These are phyloP conservation scores for Chromobotia macracanthus DNA, from an alignment of 2,797 vertebrate genomes.

Conservation along the genomic window DNA sequence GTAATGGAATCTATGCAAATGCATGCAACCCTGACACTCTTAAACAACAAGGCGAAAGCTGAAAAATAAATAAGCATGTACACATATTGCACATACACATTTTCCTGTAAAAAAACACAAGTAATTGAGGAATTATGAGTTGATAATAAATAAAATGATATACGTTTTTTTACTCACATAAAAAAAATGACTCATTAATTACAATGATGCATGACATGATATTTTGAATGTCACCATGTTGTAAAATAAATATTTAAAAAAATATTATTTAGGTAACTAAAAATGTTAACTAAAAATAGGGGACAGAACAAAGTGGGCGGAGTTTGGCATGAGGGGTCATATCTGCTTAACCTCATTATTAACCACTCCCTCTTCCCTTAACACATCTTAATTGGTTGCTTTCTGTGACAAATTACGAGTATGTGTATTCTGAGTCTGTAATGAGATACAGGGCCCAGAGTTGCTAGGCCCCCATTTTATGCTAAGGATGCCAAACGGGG, in stretches of 20 bases:
- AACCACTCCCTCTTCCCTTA: conserved; percentile 79
- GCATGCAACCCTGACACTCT: conserved; percentile 52
- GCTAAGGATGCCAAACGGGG: conserved; percentile 13
- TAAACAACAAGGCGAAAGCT: conserved; percentile 52
- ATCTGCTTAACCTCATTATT: conserved; percentile 69
- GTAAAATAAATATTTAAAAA: conserved; percentile 42
- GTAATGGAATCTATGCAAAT: conserved; percentile 72
- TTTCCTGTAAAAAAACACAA: conserved; percentile 38
- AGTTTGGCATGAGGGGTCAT: conserved; percentile 66
- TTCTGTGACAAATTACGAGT: conserved; percentile 99
- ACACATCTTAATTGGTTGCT: conserved; percentile 99
- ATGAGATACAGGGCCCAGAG: conserved; percentile 54
- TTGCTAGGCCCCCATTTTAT: conserved; percentile 34
- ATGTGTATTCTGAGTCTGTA: conserved; percentile 83
- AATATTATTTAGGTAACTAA: conserved; percentile 64
- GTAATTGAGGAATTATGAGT: conserved; percentile 64
- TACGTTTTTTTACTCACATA: conserved; percentile 16
- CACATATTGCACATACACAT: conserved; percentile 44
- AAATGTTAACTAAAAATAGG: too few species aligned
- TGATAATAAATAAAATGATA: conserved; percentile 61
- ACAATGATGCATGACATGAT: conserved; percentile 46
- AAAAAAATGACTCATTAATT: conserved; percentile 64
- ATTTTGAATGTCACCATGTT: conserved; percentile 51
- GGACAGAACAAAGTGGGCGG: conserved; percentile 60
- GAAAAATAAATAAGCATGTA: conserved; percentile 48